phyloP scores from a whole-genome alignment of 2,888 invertebrate genomes.

The Capitulum mitella region DNA sequence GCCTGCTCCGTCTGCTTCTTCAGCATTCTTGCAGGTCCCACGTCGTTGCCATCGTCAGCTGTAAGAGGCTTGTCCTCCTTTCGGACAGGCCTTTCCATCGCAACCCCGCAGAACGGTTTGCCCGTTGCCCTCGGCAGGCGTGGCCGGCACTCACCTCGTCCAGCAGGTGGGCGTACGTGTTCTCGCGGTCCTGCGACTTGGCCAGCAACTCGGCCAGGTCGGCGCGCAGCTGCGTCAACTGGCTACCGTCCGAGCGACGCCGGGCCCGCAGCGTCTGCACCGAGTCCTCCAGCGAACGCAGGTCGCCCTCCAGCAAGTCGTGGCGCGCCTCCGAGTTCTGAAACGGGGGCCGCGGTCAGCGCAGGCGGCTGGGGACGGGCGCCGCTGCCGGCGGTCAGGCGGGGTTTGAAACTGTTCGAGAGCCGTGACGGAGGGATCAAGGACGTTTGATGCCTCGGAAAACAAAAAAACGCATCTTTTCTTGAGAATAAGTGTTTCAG shows the following conservation, averaged over 20 bases:
- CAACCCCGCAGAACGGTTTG: neutral
- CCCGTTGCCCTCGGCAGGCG: neutral
- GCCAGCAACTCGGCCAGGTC: conserved; percentile 17
- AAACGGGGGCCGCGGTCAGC: neutral
- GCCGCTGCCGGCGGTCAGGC: too few species aligned
- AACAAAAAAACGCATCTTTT: too few species aligned
- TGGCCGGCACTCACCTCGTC: neutral
- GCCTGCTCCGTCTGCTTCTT: too few species aligned
- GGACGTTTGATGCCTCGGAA: too few species aligned
- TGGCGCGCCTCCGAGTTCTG: neutral
- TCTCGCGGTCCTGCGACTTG: neutral
- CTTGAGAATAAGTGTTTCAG: too few species aligned
- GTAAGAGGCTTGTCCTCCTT: too few species aligned
- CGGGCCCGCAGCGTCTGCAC: neutral
- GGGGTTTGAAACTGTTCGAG: too few species aligned
- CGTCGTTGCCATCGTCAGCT: too few species aligned
- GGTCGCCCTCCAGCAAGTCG: neutral
- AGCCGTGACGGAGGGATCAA: too few species aligned
- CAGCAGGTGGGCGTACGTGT: conserved; percentile 16
- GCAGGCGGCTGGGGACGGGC: too few species aligned
- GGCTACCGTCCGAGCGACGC: neutral
- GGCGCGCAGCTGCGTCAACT: neutral
- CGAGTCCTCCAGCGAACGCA: neutral
- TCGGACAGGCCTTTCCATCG: neutral
- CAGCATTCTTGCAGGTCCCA: too few species aligned